Conservation (phyloP, 1,140 invertebrate genomes). For the Drosophila navojoa region DNA sequence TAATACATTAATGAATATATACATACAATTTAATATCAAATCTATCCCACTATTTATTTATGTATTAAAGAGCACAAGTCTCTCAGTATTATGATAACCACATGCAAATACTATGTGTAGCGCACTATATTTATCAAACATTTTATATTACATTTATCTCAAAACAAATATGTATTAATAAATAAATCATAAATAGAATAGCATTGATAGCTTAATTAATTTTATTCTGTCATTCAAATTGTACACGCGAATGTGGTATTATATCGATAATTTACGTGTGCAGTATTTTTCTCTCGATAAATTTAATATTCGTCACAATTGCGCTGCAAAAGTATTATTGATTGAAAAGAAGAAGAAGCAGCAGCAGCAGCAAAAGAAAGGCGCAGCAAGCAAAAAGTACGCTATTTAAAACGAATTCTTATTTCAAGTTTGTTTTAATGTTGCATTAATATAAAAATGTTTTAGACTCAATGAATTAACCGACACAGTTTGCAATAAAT, state of each 20-base stretch:
- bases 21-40: no score
- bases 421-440: slow-evolving; percentile 22
- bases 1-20: no score
- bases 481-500: slow-evolving; percentile 5
- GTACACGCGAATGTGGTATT: not conserved
- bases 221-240: not conserved
- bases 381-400: slow-evolving; percentile 58
- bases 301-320: slow-evolving; percentile 19
- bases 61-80: no score
- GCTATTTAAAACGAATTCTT: slow-evolving; percentile 50
- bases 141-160: no score
- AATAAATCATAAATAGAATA: no score
- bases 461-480: not conserved
- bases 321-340: slow-evolving; percentile 61
- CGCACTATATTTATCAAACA: no score
- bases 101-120: no score
- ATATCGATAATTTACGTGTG: not conserved
- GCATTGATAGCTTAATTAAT: not conserved
- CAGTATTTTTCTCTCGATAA: slow-evolving; percentile 26
- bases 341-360: slow-evolving; percentile 63
- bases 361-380: slow-evolving; percentile 64
- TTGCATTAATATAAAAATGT: slow-evolving; percentile 9
- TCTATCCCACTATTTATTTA: no score
- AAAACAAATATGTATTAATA: no score
- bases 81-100: no score